Evolutionary conservation across 2,797 vertebrate genomes (phyloP), one percentile per base, ranked within the genome.

Genomic region (Pseudomugil tenellus): DNA sequence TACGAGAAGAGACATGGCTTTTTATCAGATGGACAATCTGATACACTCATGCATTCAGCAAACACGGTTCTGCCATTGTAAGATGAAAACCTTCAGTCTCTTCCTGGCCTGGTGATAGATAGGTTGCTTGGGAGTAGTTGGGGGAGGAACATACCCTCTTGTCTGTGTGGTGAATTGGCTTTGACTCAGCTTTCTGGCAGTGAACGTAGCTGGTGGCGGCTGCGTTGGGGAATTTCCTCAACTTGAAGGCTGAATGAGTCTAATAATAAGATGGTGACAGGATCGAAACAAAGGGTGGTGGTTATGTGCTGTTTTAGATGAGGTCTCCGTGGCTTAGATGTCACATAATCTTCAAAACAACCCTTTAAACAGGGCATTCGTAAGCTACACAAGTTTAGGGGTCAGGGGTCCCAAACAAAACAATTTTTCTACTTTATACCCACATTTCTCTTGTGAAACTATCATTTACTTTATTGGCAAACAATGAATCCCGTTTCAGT

Each of bases 141-240:
- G 49, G 73, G 73, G 73, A 53, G 78, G 75, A 61, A 48, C 0
- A 1, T 58, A 63, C 34, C 4, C 66, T 66, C 43, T 67, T 73
- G 70, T 69, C 59, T 66, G 70, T 12, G 48, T 41, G 51, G 68
- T 6, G 21, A 82, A 79, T 56, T 53, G 60, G 60, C 67, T 85
- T 74, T 79, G 73, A 91, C 75, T 90, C 79, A 74, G 77, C 69
- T 76, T 52, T 80, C 61, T 84, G 70, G 63, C 61, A 70, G 4
- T 43, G 37, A 70, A 54, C 23, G 32, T 37, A 25, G 6, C 52
- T 56, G n/a, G 2, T 58, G 66, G 63, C 56, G 46, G 56, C 59
- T 43, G 48, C 46, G n/a, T 54, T 61, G 48, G 64, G 32, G 37
- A 73, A 68, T 62, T 65, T 67, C 63, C 39, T 56, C 34, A 65